Evolutionary conservation across 2,113 vertebrate genomes (phyloP).

Genomic region (Vulpes ferrilata): DNA sequence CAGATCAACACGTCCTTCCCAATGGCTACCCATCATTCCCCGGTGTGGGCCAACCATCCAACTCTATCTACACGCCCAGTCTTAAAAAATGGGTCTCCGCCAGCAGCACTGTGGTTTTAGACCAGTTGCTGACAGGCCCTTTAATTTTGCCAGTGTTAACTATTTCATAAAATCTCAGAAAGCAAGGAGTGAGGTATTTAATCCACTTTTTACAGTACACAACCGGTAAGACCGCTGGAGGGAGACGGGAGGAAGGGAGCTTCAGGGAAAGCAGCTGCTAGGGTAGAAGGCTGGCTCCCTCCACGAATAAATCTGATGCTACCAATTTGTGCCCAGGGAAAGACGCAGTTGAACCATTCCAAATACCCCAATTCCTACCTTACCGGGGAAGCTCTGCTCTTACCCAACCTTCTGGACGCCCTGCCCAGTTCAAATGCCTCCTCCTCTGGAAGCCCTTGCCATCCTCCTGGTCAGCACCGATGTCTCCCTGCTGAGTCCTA

Average conservation of each 20-base stretch:
- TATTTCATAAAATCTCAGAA: background rate
- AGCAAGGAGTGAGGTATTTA: background rate
- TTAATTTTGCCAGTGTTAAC: background rate
- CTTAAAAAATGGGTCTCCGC: background rate
- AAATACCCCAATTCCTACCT: background rate
- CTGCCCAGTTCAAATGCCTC: background rate
- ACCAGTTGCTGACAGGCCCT: background rate
- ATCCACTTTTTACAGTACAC: background rate
- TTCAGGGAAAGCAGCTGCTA: too few relatives aligned
- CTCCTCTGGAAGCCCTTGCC: background rate
- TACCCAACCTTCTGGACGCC: background rate
- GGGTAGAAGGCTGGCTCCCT: background rate
- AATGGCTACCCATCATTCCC: background rate
- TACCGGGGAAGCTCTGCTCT: background rate
- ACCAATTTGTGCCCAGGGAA: background rate
- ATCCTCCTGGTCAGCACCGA: background rate
- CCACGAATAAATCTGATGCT: background rate
- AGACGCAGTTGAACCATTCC: accelerated
- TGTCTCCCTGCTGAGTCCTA: background rate
- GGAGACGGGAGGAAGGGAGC: background rate
- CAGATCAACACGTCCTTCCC: background rate
- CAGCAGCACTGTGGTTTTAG: background rate
- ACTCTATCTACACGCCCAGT: background rate
- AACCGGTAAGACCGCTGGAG: background rate
- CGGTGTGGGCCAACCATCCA: background rate